Evolutionary conservation across 1,140 invertebrate genomes (phyloP), one percentile per base, ranked within the genome.

Genomic region (Dolichoris vasculosae): DNA sequence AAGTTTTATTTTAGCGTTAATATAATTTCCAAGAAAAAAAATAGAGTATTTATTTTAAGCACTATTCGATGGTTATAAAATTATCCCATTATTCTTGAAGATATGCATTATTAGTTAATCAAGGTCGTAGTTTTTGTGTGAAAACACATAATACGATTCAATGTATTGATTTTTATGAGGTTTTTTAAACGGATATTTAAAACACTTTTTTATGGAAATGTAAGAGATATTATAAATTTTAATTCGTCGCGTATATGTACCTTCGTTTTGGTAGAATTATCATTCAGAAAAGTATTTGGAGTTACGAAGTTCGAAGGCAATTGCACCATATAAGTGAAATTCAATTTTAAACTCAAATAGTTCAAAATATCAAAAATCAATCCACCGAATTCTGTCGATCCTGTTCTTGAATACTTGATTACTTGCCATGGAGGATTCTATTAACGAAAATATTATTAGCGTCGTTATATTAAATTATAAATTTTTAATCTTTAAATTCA

Each of bases 361-460:
- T 96, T 94, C 0, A 98, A 87, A 51, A 98, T 95, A 90, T 98
- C 96, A 90, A 98, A 97, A 30, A 97, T 94, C 40, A 98, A 92
- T 38, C 97, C 97, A 9, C 93, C 92, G 87, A 95, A 95, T 81
- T 94, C 93, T 0, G 93, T 90, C 1, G 95, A 88, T 0, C 95
- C 96, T 6, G 93, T 92, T 30, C 94, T 92, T 83, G 96, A 95
- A 9, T 90, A 89, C 64, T 93, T 93, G 1, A 97, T 90, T 17
- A 96, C 96, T 89, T 97, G 96, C 97, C 97, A 98, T 0, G 97
- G 97, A 3, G 97, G 97, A 94, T 96, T 97, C 97, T 98, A 91
- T 78, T 92, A 93, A 83, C 6, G 8, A 23, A 55, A 75, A 64
- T 8, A 64, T n/a, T n/a, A 30, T 64, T 64, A 30, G 7, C 32